Conservation (phyloP, 92 coral and sea anemone species). For the Metridium senile region DNA sequence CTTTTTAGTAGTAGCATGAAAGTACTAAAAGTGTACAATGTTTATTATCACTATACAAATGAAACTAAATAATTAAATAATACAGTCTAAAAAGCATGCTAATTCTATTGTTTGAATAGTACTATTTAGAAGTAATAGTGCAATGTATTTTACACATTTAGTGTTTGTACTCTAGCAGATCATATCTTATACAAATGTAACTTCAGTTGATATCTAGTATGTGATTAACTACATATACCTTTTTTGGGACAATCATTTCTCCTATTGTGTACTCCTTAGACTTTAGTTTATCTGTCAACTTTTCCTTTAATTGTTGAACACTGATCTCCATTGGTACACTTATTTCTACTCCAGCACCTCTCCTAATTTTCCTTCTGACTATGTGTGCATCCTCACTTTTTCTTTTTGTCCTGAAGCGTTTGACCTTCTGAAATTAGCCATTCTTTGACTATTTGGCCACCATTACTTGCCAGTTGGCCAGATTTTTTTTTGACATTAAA, state of each 20-base stretch:
- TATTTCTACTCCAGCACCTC: conserved; percentile 50
- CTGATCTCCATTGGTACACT: conserved; percentile 36
- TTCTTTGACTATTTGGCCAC: no score
- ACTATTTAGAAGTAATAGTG: background rate
- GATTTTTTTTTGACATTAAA: conserved; percentile 30
- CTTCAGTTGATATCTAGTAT: no score
- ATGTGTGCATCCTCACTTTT: background rate
- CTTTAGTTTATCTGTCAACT: conserved; percentile 27
- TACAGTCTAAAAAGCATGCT: background rate
- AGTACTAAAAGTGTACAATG: no score
- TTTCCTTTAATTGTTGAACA: conserved; percentile 13
- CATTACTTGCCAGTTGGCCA: no score
- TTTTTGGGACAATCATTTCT: no score
- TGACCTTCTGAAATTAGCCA: conserved; percentile 31
- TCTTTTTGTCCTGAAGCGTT: conserved; percentile 17
- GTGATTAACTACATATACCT: conserved; percentile 19
- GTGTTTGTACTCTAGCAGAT: no score
- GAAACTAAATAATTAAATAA: background rate
- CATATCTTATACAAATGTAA: no score
- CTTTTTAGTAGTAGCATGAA: no score
- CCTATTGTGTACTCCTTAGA: conserved; percentile 48
- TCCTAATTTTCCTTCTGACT: conserved; percentile 36
- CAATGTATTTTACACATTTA: no score
- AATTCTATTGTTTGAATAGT: no score
- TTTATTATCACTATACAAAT: no score